Conservation (phyloP, 2,113 vertebrate genomes). For the Poecile atricapillus region DNA sequence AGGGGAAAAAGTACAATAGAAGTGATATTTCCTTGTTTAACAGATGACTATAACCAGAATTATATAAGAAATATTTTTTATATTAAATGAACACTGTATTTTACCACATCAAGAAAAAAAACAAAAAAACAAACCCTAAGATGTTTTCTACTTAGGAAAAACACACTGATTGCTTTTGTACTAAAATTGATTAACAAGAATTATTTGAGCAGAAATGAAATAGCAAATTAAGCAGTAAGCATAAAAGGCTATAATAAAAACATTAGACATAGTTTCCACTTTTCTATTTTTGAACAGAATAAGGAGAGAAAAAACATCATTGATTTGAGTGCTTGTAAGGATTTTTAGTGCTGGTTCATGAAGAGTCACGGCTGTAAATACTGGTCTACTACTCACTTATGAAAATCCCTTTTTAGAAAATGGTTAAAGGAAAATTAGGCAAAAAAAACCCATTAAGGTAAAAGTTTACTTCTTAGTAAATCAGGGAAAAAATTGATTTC, state of each 20-base stretch:
- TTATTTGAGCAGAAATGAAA: neutral
- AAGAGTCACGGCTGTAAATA: neutral
- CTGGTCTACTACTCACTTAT: neutral
- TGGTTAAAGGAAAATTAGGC: neutral
- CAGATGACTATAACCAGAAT: neutral
- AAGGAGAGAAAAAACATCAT: neutral
- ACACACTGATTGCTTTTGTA: fast-evolving
- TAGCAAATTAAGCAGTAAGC: neutral
- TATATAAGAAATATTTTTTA: neutral
- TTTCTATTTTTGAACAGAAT: neutral
- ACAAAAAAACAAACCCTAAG: neutral
- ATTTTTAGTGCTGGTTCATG: neutral
- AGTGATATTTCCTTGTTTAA: neutral
- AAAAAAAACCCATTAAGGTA: neutral
- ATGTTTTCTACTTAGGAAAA: neutral
- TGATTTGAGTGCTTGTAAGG: neutral
- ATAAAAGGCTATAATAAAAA: neutral
- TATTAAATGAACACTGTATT: neutral
- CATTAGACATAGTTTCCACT: neutral
- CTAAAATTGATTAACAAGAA: neutral
- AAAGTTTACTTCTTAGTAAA: neutral
- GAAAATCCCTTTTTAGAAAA: neutral
- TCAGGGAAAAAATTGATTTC: neutral
- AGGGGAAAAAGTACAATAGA: neutral
- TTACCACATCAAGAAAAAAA: neutral